Evolutionary conservation across 1,140 invertebrate species (phyloP).

Genomic region (Bombus affinis): DNA sequence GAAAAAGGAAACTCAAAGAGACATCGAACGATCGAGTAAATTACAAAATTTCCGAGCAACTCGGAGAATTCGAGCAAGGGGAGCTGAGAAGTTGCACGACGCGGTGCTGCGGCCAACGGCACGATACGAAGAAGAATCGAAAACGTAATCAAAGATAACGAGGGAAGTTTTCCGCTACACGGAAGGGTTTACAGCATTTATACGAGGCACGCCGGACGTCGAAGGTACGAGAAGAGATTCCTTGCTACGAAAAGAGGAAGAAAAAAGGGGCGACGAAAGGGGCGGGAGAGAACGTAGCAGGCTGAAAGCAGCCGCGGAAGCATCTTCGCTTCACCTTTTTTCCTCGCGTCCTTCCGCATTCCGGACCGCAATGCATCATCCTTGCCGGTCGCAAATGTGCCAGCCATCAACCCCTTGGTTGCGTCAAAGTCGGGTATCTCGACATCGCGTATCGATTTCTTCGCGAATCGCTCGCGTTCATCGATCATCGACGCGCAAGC

Average conservation of each 20-base stretch:
- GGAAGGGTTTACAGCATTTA: slow-evolving; percentile 35
- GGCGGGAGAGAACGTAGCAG: neutral
- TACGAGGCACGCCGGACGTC: slow-evolving; percentile 6
- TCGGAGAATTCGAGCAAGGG: neutral
- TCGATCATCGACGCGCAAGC: neutral
- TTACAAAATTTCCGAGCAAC: slow-evolving; percentile 6
- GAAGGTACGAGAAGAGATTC: neutral
- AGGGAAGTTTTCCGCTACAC: slow-evolving; percentile 36
- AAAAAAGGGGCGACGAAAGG: neutral
- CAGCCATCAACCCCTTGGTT: neutral
- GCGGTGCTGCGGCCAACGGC: too few relatives aligned
- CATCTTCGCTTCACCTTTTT: neutral
- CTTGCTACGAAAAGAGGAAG: neutral
- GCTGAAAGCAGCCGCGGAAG: slow-evolving; percentile 9
- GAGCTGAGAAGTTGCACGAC: neutral
- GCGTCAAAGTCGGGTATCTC: neutral
- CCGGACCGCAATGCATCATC: slow-evolving; percentile 26
- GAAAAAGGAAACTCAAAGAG: slow-evolving; percentile 3
- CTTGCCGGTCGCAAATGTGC: slow-evolving; percentile 5
- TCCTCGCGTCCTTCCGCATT: slow-evolving; percentile 13
- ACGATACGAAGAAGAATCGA: slow-evolving; percentile 32
- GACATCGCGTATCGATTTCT: neutral
- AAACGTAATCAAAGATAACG: slow-evolving; percentile 55
- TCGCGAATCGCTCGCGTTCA: neutral
- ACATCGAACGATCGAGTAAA: slow-evolving; percentile 10